Percentiles rank a stretch among this genome's conserved stretches.
phyloP scores from a whole-genome alignment of 2,888 invertebrate species.

The Lasioglossum malachurum region DNA sequence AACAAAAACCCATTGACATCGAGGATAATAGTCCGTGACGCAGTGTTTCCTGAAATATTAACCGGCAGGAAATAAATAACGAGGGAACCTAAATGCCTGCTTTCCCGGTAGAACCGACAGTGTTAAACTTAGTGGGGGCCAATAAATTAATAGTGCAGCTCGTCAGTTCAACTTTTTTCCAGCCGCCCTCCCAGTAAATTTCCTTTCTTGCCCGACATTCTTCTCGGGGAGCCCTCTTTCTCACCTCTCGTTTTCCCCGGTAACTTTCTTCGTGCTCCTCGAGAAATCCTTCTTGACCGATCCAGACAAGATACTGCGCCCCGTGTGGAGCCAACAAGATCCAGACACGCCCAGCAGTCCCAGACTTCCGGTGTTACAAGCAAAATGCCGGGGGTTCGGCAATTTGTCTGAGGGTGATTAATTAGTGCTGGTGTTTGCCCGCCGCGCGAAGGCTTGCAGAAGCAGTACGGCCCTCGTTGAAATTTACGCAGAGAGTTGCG shows the following conservation, averaged over 20 bases:
- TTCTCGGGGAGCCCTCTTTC: background rate
- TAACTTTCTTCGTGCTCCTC: constrained; percentile 29
- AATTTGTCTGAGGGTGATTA: constrained; percentile 81
- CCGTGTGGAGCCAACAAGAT: constrained; percentile 62
- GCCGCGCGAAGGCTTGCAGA: constrained; percentile 17
- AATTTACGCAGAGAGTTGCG: constrained; percentile 48
- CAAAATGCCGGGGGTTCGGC: constrained; percentile 71
- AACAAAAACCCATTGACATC: background rate
- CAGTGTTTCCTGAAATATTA: background rate
- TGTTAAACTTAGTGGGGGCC: background rate
- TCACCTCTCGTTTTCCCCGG: background rate
- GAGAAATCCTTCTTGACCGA: constrained; percentile 54
- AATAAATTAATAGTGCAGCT: constrained; percentile 21
- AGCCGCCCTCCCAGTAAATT: background rate
- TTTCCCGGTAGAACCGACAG: background rate
- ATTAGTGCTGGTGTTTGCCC: constrained; percentile 70
- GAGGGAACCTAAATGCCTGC: background rate
- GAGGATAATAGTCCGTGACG: background rate
- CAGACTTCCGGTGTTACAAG: constrained; percentile 61
- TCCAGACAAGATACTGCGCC: constrained; percentile 53
- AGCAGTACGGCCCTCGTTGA: constrained; percentile 10
- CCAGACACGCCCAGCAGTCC: constrained; percentile 47
- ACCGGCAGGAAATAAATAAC: background rate
- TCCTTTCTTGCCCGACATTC: background rate
- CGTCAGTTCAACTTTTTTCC: background rate